A percentile compares a stretch with the other conserved stretches of the same genome.
phyloP scores from a whole-genome alignment of 2,797 vertebrate species.

The Gallirallus australis region DNA sequence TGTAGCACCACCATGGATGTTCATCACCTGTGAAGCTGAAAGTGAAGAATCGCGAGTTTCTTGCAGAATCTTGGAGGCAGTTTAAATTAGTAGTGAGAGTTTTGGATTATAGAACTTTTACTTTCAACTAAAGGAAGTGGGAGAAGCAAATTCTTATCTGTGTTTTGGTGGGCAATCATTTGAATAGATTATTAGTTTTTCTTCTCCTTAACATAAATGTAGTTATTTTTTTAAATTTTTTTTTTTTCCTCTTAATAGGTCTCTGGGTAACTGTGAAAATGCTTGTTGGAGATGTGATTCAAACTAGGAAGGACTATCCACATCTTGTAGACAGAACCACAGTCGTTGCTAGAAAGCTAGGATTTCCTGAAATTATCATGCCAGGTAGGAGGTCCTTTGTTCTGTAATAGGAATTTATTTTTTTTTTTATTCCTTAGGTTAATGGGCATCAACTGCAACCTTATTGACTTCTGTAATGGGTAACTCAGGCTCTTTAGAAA shows the following conservation, averaged over 20 bases:
- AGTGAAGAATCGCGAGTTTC: background rate
- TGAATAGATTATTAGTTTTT: background rate
- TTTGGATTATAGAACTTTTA: background rate
- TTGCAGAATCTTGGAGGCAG: background rate
- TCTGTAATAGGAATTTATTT: background rate
- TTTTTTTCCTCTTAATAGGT: constrained; percentile 73
- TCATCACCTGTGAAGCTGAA: background rate
- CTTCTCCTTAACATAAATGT: background rate
- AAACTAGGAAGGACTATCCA: constrained; percentile 95
- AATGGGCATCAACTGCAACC: background rate
- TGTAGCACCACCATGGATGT: background rate
- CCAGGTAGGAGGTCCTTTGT: constrained; percentile 80
- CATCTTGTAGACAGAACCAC: constrained; percentile 97
- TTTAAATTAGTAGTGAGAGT: background rate
- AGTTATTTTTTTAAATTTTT: no score
- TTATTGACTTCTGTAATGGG: background rate
- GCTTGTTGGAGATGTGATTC: constrained; percentile 92
- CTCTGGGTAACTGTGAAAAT: constrained; percentile 98
- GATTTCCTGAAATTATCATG: constrained; percentile 99
- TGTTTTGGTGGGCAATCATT: background rate
- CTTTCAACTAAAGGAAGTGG: background rate
- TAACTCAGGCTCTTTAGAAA: background rate
- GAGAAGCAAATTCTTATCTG: background rate
- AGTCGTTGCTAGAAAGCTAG: constrained; percentile 93
- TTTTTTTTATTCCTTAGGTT: background rate